Conservation (phyloP, 2,113 vertebrate species). For the Calidris pugnax region DNA sequence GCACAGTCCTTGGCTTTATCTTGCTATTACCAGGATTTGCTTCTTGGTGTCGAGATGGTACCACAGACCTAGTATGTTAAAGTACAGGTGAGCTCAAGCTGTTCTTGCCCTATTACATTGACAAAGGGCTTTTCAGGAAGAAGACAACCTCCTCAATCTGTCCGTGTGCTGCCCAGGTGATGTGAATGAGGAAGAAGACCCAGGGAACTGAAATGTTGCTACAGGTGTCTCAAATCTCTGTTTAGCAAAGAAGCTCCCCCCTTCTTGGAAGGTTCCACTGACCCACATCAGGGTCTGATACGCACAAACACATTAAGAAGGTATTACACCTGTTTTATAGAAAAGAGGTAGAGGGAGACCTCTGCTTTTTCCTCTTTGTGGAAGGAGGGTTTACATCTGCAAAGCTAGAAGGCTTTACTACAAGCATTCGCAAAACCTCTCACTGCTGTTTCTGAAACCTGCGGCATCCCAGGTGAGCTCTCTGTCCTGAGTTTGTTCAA, state of each 20-base stretch:
- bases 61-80: background rate
- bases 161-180: background rate
- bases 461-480: background rate
- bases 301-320: background rate
- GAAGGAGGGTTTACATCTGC: background rate
- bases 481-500: background rate
- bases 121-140: background rate
- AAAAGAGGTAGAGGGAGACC: background rate
- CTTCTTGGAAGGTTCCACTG: background rate
- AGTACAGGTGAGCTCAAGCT: background rate
- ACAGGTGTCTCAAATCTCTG: background rate
- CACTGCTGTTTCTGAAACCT: background rate
- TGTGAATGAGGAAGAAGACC: background rate
- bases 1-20: background rate
- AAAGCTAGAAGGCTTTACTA: background rate
- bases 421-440: accelerated
- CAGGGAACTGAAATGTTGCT: background rate
- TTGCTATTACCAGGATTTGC: background rate
- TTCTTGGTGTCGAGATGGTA: background rate
- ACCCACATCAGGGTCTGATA: background rate
- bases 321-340: background rate
- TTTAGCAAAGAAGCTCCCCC: background rate
- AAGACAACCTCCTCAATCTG: background rate
- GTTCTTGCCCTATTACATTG: background rate
- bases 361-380: background rate